Conservation (phyloP, 2,797 vertebrate genomes). For the Vultur gryphus region DNA sequence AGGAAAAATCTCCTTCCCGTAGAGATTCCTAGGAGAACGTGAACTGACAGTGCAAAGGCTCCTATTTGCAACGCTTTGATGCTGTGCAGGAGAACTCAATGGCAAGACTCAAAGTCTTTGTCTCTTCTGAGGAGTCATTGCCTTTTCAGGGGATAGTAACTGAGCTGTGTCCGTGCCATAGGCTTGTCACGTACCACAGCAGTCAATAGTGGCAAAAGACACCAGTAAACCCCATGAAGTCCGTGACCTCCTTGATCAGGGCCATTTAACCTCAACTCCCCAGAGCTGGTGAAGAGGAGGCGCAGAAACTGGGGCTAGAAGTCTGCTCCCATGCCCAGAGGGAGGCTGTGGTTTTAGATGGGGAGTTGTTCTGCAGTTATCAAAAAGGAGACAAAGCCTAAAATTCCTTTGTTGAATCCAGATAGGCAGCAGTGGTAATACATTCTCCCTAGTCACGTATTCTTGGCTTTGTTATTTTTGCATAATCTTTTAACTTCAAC, state of each 20-base stretch:
- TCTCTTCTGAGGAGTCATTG: not conserved
- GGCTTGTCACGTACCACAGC: not conserved
- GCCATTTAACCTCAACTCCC: not conserved
- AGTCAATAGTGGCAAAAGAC: not conserved
- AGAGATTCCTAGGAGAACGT: not conserved
- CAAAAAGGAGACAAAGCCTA: not conserved
- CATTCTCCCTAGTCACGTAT: not conserved
- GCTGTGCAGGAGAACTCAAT: not conserved
- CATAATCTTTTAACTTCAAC: constrained; percentile 29
- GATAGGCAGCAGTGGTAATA: not conserved
- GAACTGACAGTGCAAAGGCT: not conserved
- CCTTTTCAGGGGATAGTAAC: not conserved
- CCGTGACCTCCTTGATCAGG: not conserved
- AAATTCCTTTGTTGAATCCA: not conserved
- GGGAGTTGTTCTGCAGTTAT: not conserved
- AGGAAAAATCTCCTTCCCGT: not conserved
- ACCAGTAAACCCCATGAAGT: not conserved
- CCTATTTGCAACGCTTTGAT: not conserved
- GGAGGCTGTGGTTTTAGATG: not conserved
- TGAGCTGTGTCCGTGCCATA: not conserved
- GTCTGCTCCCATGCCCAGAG: not conserved
- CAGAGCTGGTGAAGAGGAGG: not conserved
- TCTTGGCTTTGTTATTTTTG: not conserved
- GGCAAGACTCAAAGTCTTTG: not conserved
- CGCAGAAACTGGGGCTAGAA: not conserved